These are phyloP conservation scores for Coelopa frigida DNA, from an alignment of 1,140 invertebrate genomes.

Conservation along the genomic window DNA sequence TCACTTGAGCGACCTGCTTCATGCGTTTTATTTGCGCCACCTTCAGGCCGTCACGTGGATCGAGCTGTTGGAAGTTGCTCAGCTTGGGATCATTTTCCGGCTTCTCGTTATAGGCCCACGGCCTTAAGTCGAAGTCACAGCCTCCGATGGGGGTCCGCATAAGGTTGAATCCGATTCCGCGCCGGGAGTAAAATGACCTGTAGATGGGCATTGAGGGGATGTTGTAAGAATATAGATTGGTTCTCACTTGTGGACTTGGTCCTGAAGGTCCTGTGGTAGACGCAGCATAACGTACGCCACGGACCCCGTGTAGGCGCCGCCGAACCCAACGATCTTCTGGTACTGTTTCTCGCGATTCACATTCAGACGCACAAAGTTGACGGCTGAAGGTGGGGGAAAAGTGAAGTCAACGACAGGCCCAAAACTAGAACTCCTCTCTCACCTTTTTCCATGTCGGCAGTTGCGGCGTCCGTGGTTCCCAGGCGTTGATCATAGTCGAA, in stretches of 20 bases:
- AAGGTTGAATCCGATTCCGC: slow-evolving; percentile 68
- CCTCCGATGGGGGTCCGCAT: slow-evolving; percentile 75
- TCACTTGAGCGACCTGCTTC: slow-evolving; percentile 19
- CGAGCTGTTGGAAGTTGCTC: slow-evolving; percentile 53
- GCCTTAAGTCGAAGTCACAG: slow-evolving; percentile 62
- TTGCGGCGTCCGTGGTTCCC: too few species aligned
- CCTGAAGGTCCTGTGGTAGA: slow-evolving; percentile 51
- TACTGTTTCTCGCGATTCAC: slow-evolving; percentile 40
- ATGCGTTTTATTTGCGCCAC: slow-evolving; percentile 31
- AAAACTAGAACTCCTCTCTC: too few species aligned
- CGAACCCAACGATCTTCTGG: slow-evolving; percentile 69
- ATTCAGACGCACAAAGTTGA: slow-evolving; percentile 24
- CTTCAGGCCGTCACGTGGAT: slow-evolving; percentile 30
- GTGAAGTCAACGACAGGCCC: too few species aligned
- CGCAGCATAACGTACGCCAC: slow-evolving; percentile 65
- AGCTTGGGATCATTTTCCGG: slow-evolving; percentile 56
- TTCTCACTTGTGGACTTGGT: slow-evolving; percentile 55
- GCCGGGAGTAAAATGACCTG: slow-evolving; percentile 51
- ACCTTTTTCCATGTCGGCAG: too few species aligned
- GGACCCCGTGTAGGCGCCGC: slow-evolving; percentile 82
- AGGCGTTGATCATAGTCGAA: slow-evolving; percentile 25
- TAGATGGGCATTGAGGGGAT: neutral
- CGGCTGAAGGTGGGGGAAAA: slow-evolving; percentile 12
- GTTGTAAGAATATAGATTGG: neutral
- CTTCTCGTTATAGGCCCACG: slow-evolving; percentile 52